Base-by-base conservation (phyloP, 2,797 vertebrate species). In the Sparus aurata region DNA sequence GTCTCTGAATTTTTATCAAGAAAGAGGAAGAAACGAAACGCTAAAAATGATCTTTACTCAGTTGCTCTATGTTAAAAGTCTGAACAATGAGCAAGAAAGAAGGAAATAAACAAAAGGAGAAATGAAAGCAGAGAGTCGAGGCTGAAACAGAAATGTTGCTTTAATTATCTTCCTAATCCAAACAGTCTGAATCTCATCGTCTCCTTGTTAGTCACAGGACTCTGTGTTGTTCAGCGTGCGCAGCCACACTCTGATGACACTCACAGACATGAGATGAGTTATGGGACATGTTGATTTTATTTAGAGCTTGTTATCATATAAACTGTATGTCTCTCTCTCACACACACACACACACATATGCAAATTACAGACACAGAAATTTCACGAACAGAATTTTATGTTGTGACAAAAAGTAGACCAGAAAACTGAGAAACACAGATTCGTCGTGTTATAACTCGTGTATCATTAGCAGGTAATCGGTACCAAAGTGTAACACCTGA, bases 71-170 rank as follows among this genome's bases (percentile, higher is more conserved):
- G 52, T 63, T 67, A 1, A 64, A 58, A 55, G n/a, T 73, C 34
- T 69, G 53, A 1, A 73, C 1, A 2, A 50, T 41, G 34, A 62
- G 13, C 12, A 30, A 53, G 4, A 49, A 62, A 27, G 63, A 43
- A n/a, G 13, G 10, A 16, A 27, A 9, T 20, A 23, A 43, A 61
- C 38, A 23, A 25, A 63, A 20, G 49, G 45, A 73, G 55, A 49
- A 60, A 17, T 12, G 1, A 47, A 46, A n/a, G 0, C 34, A 43
- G 22, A 53, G 18, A 47, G 45, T 75, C 55, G 60, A 41, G 30
- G 18, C 53, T 52, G 46, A 77, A 30, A 58, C 67, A 77, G 49
- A 75, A 81, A 84, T 52, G 63, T 69, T 79, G 67, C 2, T 83
- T 71, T 77, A 47, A 85, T 86, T 73, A 69, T 75, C 67, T 17